Evolutionary conservation across 2,888 invertebrate genomes (phyloP).

Genomic region (Erebia ligea): DNA sequence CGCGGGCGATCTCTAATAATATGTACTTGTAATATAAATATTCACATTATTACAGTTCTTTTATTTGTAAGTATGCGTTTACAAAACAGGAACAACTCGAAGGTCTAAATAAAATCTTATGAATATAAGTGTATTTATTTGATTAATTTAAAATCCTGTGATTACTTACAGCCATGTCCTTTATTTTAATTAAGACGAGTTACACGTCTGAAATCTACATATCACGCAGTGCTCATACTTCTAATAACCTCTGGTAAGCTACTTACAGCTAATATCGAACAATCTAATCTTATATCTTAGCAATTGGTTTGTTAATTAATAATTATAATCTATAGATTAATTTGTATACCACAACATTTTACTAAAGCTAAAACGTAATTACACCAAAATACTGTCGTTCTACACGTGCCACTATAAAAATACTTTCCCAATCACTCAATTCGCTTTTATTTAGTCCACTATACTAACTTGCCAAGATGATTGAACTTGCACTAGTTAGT

Average conservation of each 20-base stretch:
- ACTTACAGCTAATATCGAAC: conserved; percentile 9
- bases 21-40: too few species aligned
- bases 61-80: background rate
- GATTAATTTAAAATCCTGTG: background rate
- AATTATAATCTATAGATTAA: background rate
- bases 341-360: conserved; percentile 5
- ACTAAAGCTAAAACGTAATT: conserved; percentile 4
- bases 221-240: conserved; percentile 36
- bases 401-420: conserved; percentile 21
- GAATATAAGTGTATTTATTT: background rate
- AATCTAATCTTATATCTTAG: background rate
- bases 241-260: conserved; percentile 26
- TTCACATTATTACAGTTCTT: background rate
- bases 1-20: too few species aligned
- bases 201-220: conserved; percentile 8
- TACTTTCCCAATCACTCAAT: conserved; percentile 14
- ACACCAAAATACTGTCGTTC: conserved; percentile 10
- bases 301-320: background rate
- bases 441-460: background rate
- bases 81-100: conserved; percentile 7
- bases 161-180: background rate
- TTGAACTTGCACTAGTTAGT: background rate
- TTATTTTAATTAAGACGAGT: background rate
- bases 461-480: conserved; percentile 1
- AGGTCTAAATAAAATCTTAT: conserved; percentile 10